phyloP scores from a whole-genome alignment of 2,888 invertebrate genomes.

The Drosophila lutescens region DNA sequence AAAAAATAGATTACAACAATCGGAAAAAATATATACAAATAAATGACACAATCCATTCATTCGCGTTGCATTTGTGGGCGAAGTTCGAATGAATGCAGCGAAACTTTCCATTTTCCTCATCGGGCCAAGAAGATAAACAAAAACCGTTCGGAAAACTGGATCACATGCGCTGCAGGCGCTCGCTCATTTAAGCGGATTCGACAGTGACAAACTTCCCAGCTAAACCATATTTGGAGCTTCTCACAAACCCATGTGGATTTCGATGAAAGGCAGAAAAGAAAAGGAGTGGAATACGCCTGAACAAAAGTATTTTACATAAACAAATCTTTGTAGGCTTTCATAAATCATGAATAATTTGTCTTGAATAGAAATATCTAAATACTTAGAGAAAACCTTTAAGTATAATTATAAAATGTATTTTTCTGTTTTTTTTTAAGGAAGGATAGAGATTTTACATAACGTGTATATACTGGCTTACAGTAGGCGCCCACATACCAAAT shows the following conservation, averaged over 20 bases:
- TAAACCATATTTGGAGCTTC: constrained; percentile 9
- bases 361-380: too few species aligned
- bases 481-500: neutral
- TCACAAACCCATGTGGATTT: constrained; percentile 44
- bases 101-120: constrained; percentile 67
- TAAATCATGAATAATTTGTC: neutral
- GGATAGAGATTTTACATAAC: neutral
- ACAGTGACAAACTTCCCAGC: constrained; percentile 23
- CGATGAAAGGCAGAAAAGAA: constrained; percentile 54
- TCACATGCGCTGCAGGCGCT: constrained; percentile 55
- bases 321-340: constrained; percentile 1
- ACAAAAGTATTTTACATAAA: constrained; percentile 5
- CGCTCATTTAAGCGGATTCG: constrained; percentile 49
- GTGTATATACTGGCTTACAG: neutral
- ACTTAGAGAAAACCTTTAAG: too few species aligned
- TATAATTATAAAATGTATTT: neutral
- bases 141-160: constrained; percentile 65
- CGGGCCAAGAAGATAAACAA: constrained; percentile 42
- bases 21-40: constrained; percentile 31
- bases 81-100: constrained; percentile 42
- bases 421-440: neutral
- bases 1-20: constrained; percentile 25
- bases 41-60: constrained; percentile 52
- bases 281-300: neutral
- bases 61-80: constrained; percentile 40